Conservation (phyloP, 2,113 vertebrate genomes). For the Chionomys nivalis region DNA sequence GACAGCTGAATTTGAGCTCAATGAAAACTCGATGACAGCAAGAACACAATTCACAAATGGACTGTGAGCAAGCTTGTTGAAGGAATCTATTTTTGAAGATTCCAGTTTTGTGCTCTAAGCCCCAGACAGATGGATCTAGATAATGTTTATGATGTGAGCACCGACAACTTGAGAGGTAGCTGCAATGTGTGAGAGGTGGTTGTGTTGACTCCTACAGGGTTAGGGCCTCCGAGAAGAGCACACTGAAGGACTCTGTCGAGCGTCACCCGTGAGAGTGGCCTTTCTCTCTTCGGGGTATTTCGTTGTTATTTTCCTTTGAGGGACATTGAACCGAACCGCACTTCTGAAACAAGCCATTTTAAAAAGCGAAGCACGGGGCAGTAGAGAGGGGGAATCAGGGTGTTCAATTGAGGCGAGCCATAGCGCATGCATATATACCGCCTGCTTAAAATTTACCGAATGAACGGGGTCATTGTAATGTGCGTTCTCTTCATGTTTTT, state of each 20-base stretch:
- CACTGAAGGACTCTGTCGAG: neutral
- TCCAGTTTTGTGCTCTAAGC: neutral
- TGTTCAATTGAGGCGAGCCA: neutral
- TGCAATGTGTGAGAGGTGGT: neutral
- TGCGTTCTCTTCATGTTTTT: neutral
- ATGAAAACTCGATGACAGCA: neutral
- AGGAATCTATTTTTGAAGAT: constrained; percentile 37
- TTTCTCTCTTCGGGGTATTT: constrained; percentile 6
- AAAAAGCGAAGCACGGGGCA: neutral
- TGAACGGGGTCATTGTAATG: neutral
- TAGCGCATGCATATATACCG: neutral
- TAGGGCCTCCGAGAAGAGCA: neutral
- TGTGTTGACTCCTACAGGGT: neutral
- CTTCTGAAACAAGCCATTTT: neutral
- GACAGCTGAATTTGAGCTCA: constrained; percentile 30
- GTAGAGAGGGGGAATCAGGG: neutral
- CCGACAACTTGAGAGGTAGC: neutral
- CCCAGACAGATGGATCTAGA: neutral
- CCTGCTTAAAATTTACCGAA: neutral
- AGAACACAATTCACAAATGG: neutral
- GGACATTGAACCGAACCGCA: neutral
- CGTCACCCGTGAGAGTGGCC: neutral
- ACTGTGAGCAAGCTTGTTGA: neutral
- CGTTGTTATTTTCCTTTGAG: neutral
- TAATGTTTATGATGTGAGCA: neutral